Base-by-base conservation (phyloP, 1,140 invertebrate species). In the Augochlora pura region DNA sequence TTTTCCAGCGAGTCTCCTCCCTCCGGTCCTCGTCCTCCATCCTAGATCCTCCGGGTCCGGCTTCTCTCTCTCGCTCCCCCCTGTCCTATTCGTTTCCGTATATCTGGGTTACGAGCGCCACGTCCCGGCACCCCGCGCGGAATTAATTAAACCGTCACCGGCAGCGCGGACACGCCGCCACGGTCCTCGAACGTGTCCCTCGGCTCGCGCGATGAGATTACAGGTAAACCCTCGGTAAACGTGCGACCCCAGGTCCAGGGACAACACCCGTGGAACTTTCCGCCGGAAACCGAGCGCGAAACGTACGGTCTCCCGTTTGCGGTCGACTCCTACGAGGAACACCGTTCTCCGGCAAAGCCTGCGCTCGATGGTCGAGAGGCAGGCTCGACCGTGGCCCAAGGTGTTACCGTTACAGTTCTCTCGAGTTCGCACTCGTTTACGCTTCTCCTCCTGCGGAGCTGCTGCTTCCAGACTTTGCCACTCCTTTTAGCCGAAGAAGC, bases 81-180 rank as follows among this genome's bases (percentile, higher is more conserved):
- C 42, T 60, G 60, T 84, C 46, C 62, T 57, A 32, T 49, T 42
- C 46, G 60, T 57, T 80, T 57, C 62, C 39, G 49, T 70, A 62
- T 84, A 85, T 84, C 82, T 85, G 63, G 83, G 83, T 80, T 85
- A 85, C 82, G 72, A 78, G 64, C 77, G 25, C 73, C 67, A 65
- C 83, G 82, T 81, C 69, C 66, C 49, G 46, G 67, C 67, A 68
- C 73, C 66, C 27, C 66, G 73, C 67, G 69, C 64, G 59, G 78
- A 85, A 85, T 85, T 85, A 85, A 85, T 86, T 85, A 86, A 85
- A 71, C 84, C 80, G 83, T 86, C 80, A 82, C 75, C 71, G 74
- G 42, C 80, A 82, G 69, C 74, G 80, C 32, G 57, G 64, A 39
- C 69, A 46, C 59, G 59, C 23, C 23, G 62, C 23, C 42, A 23